Evolutionary conservation across 2,113 vertebrate genomes (phyloP), one percentile per base, ranked within the genome.

Genomic region (Procavia capensis): DNA sequence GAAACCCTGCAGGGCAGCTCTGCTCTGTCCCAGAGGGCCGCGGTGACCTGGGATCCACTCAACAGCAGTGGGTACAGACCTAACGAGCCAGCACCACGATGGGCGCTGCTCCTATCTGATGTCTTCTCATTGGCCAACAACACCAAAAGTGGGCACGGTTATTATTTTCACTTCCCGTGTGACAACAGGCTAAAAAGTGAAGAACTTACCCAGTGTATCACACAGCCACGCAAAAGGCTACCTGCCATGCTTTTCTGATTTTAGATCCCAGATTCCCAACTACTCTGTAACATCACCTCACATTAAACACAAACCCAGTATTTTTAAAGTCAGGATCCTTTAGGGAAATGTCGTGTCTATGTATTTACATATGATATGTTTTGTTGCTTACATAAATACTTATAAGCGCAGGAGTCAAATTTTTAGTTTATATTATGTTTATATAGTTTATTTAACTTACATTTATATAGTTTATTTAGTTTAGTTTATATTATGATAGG

Each of bases 311-410:
- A 79, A 50, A 13, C 43, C 45, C 36, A 64, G 6, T 19, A 61
- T n/a, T 68, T 85, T 34, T n/a, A n/a, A 90, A 92, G n/a, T n/a
- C 47, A 74, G 66, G 47, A 36, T 41, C 88, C 89, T 70, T 85
- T 31, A 10, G 27, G 22, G 70, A n/a, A 66, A 76, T 36, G 47
- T 29, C 74, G 79, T 90, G 27, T 89, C 34, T 88, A 45, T 27
- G 17, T 13, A 91, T 27, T 91, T 76, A 36, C 0, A 83, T 14
- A 31, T 0, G 2, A 9, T 45, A 63, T 20, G 27, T 59, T 68
- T 72, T 61, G 5, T 47, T 89, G 22, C 76, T 50, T n/a, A 63
- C 50, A 41, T 76, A 66, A 39, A 68, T 68, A 85, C 36, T 75
- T 10, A n/a, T 19, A 93, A 78, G 54, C 57, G n/a, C 19, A 68